These are phyloP conservation scores for Leptinotarsa haldemani DNA, from an alignment of 2,888 invertebrate genomes.

Conservation along the genomic window DNA sequence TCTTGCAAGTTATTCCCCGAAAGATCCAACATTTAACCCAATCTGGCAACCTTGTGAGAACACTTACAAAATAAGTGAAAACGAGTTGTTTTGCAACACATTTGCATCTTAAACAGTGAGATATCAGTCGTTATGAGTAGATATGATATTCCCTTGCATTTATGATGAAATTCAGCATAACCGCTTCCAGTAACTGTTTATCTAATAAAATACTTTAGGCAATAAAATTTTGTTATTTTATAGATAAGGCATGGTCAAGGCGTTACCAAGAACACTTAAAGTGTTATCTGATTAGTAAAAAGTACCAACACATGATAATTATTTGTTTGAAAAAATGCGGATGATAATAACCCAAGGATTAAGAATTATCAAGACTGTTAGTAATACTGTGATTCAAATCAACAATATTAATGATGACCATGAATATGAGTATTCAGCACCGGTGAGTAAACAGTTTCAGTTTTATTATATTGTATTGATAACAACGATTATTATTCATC, in stretches of 20 bases:
- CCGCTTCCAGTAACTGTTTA: neutral
- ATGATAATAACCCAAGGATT: neutral
- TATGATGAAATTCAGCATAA: too few species aligned
- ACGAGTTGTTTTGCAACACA: too few species aligned
- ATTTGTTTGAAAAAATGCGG: neutral
- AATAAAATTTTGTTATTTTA: neutral
- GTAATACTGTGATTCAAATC: neutral
- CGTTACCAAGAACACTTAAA: neutral
- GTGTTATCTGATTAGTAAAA: neutral
- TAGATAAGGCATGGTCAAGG: neutral
- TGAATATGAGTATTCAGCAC: slow-evolving; percentile 2
- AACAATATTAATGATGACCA: neutral
- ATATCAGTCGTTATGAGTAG: too few species aligned
- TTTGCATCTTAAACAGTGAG: too few species aligned
- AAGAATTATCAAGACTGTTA: slow-evolving; percentile 8
- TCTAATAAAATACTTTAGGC: neutral
- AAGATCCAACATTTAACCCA: too few species aligned
- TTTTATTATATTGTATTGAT: neutral
- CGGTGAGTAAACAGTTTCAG: neutral
- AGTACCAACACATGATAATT: slow-evolving; percentile 4
- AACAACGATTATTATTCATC: too few species aligned
- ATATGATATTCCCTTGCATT: too few species aligned
- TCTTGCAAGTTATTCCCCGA: too few species aligned
- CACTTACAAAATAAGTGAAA: too few species aligned
- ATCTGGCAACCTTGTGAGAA: too few species aligned